Percentiles rank a stretch among this genome's conserved stretches.
Conservation (phyloP, 2,797 vertebrate species). For the Staurois parvus region DNA sequence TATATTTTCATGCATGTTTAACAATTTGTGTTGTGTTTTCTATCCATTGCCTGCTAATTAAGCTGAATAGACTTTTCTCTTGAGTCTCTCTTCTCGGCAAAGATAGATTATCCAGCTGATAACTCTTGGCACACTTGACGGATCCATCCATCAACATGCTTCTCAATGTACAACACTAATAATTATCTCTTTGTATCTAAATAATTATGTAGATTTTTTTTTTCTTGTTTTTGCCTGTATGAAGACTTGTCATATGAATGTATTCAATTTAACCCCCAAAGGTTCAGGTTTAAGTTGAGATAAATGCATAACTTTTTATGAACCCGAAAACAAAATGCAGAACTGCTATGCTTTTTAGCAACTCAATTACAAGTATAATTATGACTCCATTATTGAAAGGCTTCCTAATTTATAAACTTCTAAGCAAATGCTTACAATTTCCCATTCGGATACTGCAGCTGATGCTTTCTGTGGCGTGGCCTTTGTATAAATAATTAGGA, state of each 20-base stretch:
- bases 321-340: too few species aligned
- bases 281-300: too few species aligned
- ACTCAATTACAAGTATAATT: too few species aligned
- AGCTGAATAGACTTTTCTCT: conserved; percentile 54
- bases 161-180: conserved; percentile 54
- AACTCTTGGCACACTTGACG: conserved; percentile 57
- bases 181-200: conserved; percentile 57
- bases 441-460: not conserved
- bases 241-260: too few species aligned
- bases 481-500: too few species aligned
- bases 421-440: not conserved
- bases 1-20: conserved; percentile 29
- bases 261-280: too few species aligned
- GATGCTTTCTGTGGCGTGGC: not conserved
- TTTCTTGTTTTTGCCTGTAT: not conserved
- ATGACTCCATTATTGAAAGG: not conserved
- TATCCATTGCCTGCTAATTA: conserved; percentile 54
- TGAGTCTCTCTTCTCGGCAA: conserved; percentile 41
- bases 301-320: too few species aligned
- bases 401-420: not conserved
- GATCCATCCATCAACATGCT: conserved; percentile 57
- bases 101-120: conserved; percentile 58
- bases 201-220: conserved; percentile 58
- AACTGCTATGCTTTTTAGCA: too few species aligned
- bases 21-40: conserved; percentile 36